Evolutionary conservation across 2,113 vertebrate species (phyloP).

Genomic region (Rostratula benghalensis): DNA sequence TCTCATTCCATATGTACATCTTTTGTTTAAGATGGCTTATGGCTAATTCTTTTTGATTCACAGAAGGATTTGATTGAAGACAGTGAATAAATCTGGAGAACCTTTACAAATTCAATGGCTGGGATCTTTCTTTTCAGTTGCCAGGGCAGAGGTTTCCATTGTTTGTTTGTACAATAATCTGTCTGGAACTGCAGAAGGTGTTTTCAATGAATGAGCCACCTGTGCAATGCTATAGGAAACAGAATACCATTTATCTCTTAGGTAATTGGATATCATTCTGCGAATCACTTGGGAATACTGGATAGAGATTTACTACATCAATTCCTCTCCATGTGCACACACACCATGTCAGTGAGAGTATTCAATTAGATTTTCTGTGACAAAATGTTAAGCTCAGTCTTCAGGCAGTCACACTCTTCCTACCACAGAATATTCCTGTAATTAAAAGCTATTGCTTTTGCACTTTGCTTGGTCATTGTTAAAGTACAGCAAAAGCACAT

Average conservation of each 20-base stretch:
- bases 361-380: not conserved
- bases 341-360: not conserved
- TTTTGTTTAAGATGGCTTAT: slow-evolving; percentile 28
- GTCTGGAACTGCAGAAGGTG: slow-evolving; percentile 52
- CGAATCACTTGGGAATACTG: not conserved
- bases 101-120: not conserved
- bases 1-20: not conserved
- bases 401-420: not conserved
- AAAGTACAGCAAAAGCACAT: not conserved
- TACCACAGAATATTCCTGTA: not conserved
- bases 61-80: slow-evolving; percentile 45
- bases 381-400: not conserved
- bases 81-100: not conserved
- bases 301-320: not conserved
- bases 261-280: not conserved
- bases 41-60: slow-evolving; percentile 27
- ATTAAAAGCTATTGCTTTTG: not conserved
- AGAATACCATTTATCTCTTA: slow-evolving; percentile 1
- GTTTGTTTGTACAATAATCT: slow-evolving; percentile 68
- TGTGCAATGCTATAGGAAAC: slow-evolving; percentile 43
- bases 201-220: slow-evolving; percentile 69
- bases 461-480: not conserved
- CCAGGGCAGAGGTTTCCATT: slow-evolving; percentile 55
- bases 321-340: not conserved
- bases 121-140: slow-evolving; percentile 3